Conservation (phyloP, 2,113 vertebrate species). For the Psittacus erithacus region DNA sequence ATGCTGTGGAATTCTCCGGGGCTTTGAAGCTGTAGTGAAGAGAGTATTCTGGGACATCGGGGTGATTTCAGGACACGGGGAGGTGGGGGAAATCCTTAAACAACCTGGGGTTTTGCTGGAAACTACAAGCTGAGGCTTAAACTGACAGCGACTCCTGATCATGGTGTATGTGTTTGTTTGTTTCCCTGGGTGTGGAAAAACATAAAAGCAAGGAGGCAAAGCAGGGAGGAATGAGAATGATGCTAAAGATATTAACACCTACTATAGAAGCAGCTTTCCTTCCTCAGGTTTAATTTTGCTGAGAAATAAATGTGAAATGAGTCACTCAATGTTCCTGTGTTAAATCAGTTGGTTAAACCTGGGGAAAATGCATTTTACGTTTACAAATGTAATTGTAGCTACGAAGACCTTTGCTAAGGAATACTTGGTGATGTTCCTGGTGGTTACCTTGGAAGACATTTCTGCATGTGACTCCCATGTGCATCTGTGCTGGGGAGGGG, state of each 20-base stretch:
- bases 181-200: not conserved
- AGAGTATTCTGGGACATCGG: not conserved
- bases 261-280: not conserved
- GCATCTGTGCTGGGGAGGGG: not conserved
- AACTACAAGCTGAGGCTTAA: not conserved
- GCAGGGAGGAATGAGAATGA: not conserved
- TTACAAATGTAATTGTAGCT: not conserved
- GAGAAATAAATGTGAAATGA: conserved; percentile 19
- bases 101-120: not conserved
- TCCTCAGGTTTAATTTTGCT: not conserved
- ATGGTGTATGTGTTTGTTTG: not conserved
- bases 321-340: not conserved
- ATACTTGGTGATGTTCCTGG: not conserved
- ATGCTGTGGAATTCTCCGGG: not conserved
- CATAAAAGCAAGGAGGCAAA: not conserved
- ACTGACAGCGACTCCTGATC: not conserved
- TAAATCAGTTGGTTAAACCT: conserved; percentile 5
- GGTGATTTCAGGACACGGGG: not conserved
- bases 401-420: not conserved
- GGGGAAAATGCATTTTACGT: not conserved
- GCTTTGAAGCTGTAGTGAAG: not conserved
- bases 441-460: not conserved
- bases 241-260: not conserved
- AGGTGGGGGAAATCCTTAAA: not conserved
- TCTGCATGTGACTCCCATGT: not conserved